These are phyloP conservation scores for Falco naumanni DNA, from an alignment of 2,797 vertebrate genomes.

Conservation along the genomic window DNA sequence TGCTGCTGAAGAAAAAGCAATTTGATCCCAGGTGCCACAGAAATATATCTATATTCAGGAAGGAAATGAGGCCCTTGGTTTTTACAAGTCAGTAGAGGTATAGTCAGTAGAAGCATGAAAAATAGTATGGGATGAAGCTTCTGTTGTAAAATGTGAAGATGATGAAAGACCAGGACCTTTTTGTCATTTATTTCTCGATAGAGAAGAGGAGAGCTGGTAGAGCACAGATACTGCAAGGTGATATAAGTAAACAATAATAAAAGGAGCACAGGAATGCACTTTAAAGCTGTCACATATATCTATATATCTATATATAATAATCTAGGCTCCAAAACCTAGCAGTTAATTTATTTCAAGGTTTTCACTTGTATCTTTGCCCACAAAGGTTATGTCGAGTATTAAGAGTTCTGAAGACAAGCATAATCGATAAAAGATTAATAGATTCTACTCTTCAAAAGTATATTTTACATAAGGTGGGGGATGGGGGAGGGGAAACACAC, in stretches of 20 bases:
- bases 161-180: background rate
- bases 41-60: background rate
- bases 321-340: background rate
- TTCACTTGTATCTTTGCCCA: background rate
- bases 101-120: slow-evolving; percentile 39
- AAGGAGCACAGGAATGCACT: background rate
- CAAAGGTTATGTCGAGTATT: background rate
- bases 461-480: background rate
- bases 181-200: slow-evolving; percentile 29
- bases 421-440: background rate
- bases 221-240: background rate
- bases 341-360: background rate
- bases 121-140: slow-evolving; percentile 19
- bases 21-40: slow-evolving; percentile 38
- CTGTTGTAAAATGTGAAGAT: slow-evolving; percentile 43
- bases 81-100: slow-evolving; percentile 42
- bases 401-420: background rate
- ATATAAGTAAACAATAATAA: background rate
- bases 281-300: background rate
- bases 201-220: background rate
- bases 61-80: slow-evolving; percentile 17
- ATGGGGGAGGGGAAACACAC: background rate
- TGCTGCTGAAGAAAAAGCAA: slow-evolving; percentile 33
- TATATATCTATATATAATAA: no score
- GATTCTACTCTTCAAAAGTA: background rate